A percentile compares a stretch with the other conserved stretches of the same genome.
These are phyloP conservation scores for Spea bombifrons DNA, from an alignment of 2,113 vertebrate species.

Conservation along the genomic window DNA sequence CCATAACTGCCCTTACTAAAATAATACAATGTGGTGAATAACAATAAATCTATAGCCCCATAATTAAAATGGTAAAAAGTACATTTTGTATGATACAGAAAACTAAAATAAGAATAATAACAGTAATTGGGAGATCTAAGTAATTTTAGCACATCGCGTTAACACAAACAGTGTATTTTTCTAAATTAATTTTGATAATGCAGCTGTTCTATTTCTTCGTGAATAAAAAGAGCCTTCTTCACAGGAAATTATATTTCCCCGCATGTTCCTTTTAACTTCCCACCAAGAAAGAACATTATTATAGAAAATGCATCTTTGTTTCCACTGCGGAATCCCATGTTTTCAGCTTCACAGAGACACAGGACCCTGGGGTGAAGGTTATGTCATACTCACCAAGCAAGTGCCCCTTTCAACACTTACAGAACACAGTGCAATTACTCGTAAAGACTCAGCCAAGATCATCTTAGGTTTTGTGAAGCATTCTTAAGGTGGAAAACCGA, in stretches of 20 bases:
- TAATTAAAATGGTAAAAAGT: no score
- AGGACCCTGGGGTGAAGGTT: constrained; percentile 67
- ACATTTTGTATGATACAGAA: no score
- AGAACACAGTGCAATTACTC: constrained; percentile 56
- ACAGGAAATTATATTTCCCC: neutral
- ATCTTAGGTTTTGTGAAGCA: constrained; percentile 57
- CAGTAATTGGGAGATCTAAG: no score
- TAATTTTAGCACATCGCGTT: no score
- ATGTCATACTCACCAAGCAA: constrained; percentile 58
- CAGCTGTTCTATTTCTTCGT: neutral
- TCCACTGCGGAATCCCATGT: neutral
- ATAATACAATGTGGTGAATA: no score
- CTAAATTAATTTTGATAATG: no score
- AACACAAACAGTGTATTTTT: no score
- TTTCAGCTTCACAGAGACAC: constrained; percentile 51
- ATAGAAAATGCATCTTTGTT: constrained; percentile 1
- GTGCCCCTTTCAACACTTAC: constrained; percentile 65
- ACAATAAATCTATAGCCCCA: no score
- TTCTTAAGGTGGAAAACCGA: constrained; percentile 51
- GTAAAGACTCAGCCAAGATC: constrained; percentile 54
- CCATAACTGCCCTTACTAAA: no score
- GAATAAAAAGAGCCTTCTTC: neutral
- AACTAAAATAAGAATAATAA: no score
- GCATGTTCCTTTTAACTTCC: neutral
- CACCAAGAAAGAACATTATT: neutral